Percentiles rank a stretch among this genome's conserved stretches.
Evolutionary conservation across 2,888 invertebrate genomes (phyloP).

Genomic region (Athripsodes cinereus): DNA sequence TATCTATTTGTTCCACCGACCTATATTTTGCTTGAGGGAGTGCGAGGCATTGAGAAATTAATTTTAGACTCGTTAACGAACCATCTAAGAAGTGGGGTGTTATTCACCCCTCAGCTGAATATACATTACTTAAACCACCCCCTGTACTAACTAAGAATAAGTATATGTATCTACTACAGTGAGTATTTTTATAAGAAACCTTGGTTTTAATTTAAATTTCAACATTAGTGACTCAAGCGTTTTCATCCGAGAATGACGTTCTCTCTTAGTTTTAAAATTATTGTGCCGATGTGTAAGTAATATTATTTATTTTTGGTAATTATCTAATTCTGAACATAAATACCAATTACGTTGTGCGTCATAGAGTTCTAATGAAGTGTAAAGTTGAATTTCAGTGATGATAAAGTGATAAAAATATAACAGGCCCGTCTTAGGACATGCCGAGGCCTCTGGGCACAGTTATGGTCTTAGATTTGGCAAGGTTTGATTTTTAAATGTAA

Average conservation of each 20-base stretch:
- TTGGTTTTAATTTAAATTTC: slow-evolving; percentile 15
- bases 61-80: slow-evolving; percentile 25
- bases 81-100: slow-evolving; percentile 3
- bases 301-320: too few species aligned
- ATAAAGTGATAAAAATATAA: too few species aligned
- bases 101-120: neutral
- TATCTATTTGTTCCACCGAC: neutral
- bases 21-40: neutral
- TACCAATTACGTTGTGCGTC: too few species aligned
- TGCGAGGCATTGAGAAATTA: slow-evolving; percentile 19
- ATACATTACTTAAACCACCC: neutral
- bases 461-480: too few species aligned
- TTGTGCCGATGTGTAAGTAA: too few species aligned
- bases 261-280: too few species aligned
- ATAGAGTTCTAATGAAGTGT: too few species aligned
- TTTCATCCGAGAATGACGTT: slow-evolving; percentile 12
- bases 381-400: too few species aligned
- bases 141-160: neutral
- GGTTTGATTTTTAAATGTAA: too few species aligned
- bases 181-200: slow-evolving; percentile 10
- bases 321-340: too few species aligned
- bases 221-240: slow-evolving; percentile 14
- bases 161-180: slow-evolving; percentile 3
- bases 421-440: too few species aligned
- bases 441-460: too few species aligned